A percentile compares a stretch with the other conserved stretches of the same genome.
Evolutionary conservation across 2,113 vertebrate genomes (phyloP).

Genomic region (Sander vitreus): DNA sequence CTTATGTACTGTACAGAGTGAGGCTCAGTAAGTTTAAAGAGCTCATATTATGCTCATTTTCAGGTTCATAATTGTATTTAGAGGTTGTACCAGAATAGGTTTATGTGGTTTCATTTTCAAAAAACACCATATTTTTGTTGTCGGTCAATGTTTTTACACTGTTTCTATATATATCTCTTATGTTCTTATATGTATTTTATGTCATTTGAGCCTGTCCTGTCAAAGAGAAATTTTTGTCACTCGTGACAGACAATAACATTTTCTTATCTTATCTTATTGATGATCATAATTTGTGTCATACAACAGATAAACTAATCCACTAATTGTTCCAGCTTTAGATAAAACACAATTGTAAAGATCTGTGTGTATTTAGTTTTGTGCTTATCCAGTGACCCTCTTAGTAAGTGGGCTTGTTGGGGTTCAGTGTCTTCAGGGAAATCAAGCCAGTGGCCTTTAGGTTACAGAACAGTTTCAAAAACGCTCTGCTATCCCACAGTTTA

Average conservation of each 20-base stretch:
- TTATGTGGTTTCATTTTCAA: too few species aligned
- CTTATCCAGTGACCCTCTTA: background rate
- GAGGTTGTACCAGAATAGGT: too few species aligned
- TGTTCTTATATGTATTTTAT: too few species aligned
- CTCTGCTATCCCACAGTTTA: background rate
- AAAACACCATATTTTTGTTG: too few species aligned
- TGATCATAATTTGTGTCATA: background rate
- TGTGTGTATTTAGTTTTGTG: background rate
- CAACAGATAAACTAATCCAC: background rate
- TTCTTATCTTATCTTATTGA: too few species aligned
- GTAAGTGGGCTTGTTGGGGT: background rate
- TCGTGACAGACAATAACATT: too few species aligned
- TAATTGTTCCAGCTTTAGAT: background rate
- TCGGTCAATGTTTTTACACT: too few species aligned
- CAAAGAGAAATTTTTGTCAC: too few species aligned
- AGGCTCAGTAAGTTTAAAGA: background rate
- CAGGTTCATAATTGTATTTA: too few species aligned
- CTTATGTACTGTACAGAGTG: background rate
- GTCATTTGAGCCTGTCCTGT: too few species aligned
- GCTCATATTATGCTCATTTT: too few species aligned
- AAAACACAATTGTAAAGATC: background rate
- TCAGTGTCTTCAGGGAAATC: constrained; percentile 25
- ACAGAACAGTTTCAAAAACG: background rate
- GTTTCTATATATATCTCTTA: too few species aligned
- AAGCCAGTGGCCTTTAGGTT: constrained; percentile 10